These are phyloP conservation scores for Sinocyclocheilus rhinocerous DNA, from an alignment of 2,113 vertebrate genomes.

Conservation along the genomic window DNA sequence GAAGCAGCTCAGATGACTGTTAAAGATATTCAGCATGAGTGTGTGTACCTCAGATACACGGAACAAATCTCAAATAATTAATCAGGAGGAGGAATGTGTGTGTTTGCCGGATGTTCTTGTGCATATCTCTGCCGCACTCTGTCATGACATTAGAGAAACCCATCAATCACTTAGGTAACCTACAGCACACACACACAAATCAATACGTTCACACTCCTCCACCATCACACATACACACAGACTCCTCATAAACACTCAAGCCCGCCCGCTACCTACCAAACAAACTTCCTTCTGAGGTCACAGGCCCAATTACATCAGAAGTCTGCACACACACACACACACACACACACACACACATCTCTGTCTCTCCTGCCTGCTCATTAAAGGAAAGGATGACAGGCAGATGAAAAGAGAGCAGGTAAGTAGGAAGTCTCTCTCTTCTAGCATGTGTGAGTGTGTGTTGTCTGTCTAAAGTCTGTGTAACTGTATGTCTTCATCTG, in stretches of 20 bases:
- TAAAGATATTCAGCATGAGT: neutral
- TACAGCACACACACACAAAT: conserved; percentile 5
- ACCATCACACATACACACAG: conserved; percentile 9
- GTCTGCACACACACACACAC: conserved; percentile 41
- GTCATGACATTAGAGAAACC: conserved; percentile 27
- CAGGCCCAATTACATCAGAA: conserved; percentile 64
- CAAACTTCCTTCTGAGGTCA: conserved; percentile 41
- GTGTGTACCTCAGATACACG: neutral
- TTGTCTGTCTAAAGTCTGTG: neutral
- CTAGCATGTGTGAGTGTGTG: neutral
- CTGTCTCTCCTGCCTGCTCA: conserved; percentile 34
- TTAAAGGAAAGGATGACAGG: conserved; percentile 12
- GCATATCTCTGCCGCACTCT: neutral
- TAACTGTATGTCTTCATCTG: conserved; percentile 16
- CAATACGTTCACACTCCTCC: conserved; percentile 4
- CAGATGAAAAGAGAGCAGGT: conserved; percentile 41
- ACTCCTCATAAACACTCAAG: neutral
- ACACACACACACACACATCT: no score
- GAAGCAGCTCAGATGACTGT: neutral
- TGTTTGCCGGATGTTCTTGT: neutral
- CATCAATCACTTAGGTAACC: conserved; percentile 30
- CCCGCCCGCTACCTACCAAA: conserved; percentile 15
- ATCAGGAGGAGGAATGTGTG: neutral
- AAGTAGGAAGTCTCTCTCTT: conserved; percentile 30
- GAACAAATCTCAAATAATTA: neutral